Percentiles rank a stretch among this genome's conserved stretches.
These are phyloP conservation scores for Syngnathus typhle DNA, from an alignment of 2,113 vertebrate species.

Conservation along the genomic window DNA sequence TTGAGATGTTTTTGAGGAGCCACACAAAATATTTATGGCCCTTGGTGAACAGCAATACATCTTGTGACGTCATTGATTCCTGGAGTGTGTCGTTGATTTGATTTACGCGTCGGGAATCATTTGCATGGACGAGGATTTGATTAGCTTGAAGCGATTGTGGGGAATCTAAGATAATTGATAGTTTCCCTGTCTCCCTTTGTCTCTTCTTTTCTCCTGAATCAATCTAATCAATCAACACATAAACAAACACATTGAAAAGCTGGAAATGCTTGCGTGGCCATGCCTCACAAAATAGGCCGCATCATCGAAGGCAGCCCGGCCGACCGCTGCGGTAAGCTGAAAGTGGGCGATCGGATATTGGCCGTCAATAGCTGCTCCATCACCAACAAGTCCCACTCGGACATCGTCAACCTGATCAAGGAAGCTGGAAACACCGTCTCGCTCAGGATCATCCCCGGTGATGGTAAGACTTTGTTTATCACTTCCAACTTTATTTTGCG, in stretches of 20 bases:
- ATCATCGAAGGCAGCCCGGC: constrained; percentile 99
- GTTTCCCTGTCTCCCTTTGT: constrained; percentile 58
- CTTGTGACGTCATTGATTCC: constrained; percentile 17
- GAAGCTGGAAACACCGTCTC: constrained; percentile 97
- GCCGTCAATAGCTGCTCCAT: constrained; percentile 96
- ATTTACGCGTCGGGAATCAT: constrained; percentile 20
- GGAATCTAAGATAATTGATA: constrained; percentile 77
- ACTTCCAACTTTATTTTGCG: too few relatives aligned
- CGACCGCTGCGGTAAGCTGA: constrained; percentile 97
- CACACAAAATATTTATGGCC: constrained; percentile 6
- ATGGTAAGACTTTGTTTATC: constrained; percentile 77
- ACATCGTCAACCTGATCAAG: constrained; percentile 99
- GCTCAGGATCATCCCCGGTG: constrained; percentile 97
- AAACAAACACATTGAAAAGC: constrained; percentile 70
- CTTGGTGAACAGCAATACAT: not conserved
- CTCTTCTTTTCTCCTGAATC: constrained; percentile 33
- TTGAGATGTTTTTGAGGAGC: constrained; percentile 1
- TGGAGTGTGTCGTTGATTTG: constrained; percentile 15
- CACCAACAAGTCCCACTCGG: constrained; percentile 99
- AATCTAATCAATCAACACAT: constrained; percentile 31
- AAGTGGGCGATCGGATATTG: constrained; percentile 96
- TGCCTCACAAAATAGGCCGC: constrained; percentile 99
- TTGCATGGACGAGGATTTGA: constrained; percentile 17
- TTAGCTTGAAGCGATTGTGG: constrained; percentile 46
- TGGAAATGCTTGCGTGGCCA: constrained; percentile 98